Conservation (phyloP, 2,888 invertebrate species). For the Aethes cnicana region DNA sequence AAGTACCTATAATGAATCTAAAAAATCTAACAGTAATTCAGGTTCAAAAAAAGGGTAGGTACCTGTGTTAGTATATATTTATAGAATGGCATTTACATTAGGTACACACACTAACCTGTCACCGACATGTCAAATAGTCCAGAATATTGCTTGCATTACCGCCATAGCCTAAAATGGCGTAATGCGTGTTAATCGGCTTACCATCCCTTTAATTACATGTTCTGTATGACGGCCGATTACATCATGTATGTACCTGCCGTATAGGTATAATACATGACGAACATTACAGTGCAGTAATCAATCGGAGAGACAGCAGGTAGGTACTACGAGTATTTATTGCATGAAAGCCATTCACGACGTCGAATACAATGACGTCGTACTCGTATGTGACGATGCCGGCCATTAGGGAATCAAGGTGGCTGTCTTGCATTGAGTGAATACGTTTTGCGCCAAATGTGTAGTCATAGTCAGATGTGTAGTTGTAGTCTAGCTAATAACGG, state of each 20-base stretch:
- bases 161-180: constrained; percentile 1
- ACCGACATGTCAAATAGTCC: too few relatives aligned
- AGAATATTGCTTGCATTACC: constrained; percentile 2
- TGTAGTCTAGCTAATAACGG: background rate
- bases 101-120: too few relatives aligned
- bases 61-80: too few relatives aligned
- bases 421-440: constrained; percentile 4
- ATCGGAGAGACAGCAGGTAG: constrained; percentile 5
- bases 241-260: background rate
- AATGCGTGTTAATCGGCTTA: constrained; percentile 56
- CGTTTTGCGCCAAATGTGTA: background rate
- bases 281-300: constrained; percentile 24
- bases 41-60: too few relatives aligned
- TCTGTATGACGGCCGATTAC: constrained; percentile 6
- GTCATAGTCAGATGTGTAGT: background rate
- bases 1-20: too few relatives aligned
- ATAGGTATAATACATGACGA: background rate
- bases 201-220: constrained; percentile 53
- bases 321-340: constrained; percentile 5
- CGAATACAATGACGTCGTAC: constrained; percentile 17
- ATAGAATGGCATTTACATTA: too few relatives aligned
- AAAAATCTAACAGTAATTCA: too few relatives aligned
- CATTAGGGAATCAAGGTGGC: constrained; percentile 9
- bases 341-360: constrained; percentile 6
- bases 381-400: constrained; percentile 14